Evolutionary conservation across 1,140 invertebrate genomes (phyloP).

Genomic region (Trichomalopsis sarcophagae): DNA sequence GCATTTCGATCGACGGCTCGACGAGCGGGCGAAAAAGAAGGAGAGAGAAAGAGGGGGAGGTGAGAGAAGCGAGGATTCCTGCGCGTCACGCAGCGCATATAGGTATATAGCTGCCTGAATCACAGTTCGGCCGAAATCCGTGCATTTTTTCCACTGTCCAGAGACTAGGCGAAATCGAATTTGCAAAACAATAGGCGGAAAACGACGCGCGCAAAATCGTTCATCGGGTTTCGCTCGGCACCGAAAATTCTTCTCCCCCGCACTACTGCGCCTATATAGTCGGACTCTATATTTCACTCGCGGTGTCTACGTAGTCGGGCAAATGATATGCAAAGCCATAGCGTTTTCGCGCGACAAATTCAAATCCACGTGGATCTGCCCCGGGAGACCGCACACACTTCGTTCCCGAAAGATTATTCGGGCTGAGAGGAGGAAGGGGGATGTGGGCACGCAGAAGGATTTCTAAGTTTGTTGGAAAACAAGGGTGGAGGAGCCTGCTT

Average conservation of each 20-base stretch:
- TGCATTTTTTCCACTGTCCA: not conserved
- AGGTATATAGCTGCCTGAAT: too few relatives aligned
- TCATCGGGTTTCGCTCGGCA: not conserved
- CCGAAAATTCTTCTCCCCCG: constrained; percentile 1
- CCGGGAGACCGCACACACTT: not conserved
- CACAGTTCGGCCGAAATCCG: not conserved
- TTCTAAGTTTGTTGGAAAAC: constrained; percentile 57
- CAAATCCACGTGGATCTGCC: constrained; percentile 50
- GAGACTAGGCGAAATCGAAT: not conserved
- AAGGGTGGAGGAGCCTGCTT: constrained; percentile 7
- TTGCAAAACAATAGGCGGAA: constrained; percentile 33
- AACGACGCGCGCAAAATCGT: constrained; percentile 21
- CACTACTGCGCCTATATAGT: not conserved
- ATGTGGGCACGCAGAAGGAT: constrained; percentile 44
- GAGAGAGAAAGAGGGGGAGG: not conserved
- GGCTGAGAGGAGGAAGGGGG: not conserved
- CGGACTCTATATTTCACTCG: constrained; percentile 10
- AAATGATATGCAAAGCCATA: constrained; percentile 56
- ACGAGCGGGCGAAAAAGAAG: not conserved
- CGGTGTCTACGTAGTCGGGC: not conserved
- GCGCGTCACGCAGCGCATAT: too few relatives aligned
- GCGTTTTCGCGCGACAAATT: constrained; percentile 60
- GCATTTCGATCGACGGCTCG: not conserved
- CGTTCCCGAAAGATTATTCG: not conserved
- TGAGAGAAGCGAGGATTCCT: not conserved